Evolutionary conservation across 2,113 vertebrate genomes (phyloP).

Genomic region (Scomber colias): DNA sequence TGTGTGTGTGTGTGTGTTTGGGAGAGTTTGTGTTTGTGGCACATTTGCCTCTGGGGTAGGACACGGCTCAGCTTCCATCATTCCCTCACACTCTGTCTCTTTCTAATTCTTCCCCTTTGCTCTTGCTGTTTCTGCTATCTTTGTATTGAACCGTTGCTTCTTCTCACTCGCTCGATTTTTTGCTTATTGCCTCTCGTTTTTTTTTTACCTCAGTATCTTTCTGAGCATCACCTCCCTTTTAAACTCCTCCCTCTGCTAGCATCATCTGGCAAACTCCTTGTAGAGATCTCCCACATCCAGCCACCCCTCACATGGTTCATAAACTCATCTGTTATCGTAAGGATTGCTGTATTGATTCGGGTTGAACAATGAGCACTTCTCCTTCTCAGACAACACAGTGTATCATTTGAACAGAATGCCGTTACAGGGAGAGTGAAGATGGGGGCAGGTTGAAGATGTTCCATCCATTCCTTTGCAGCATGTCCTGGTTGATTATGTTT

Average conservation of each 20-base stretch:
- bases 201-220: conserved; percentile 1
- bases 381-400: conserved; percentile 8
- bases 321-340: conserved; percentile 5
- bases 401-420: background rate
- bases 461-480: background rate
- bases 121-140: background rate
- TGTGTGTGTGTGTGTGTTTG: conserved; percentile 1
- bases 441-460: background rate
- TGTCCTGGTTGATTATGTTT: background rate
- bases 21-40: background rate
- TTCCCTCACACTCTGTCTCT: conserved; percentile 1
- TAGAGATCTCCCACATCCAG: conserved; percentile 7
- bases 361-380: conserved; percentile 4
- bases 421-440: background rate
- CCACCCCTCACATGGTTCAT: conserved; percentile 1
- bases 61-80: conserved; percentile 41
- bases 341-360: conserved; percentile 28
- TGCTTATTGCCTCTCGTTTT: background rate
- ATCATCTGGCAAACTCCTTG: conserved; percentile 16
- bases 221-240: background rate
- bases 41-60: conserved; percentile 25
- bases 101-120: background rate
- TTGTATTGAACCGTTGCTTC: background rate
- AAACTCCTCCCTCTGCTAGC: background rate
- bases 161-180: background rate